Evolutionary conservation across 1,140 invertebrate species (phyloP), one percentile per base, ranked within the genome.

Genomic region (Brachionus asplanchnoidis): DNA sequence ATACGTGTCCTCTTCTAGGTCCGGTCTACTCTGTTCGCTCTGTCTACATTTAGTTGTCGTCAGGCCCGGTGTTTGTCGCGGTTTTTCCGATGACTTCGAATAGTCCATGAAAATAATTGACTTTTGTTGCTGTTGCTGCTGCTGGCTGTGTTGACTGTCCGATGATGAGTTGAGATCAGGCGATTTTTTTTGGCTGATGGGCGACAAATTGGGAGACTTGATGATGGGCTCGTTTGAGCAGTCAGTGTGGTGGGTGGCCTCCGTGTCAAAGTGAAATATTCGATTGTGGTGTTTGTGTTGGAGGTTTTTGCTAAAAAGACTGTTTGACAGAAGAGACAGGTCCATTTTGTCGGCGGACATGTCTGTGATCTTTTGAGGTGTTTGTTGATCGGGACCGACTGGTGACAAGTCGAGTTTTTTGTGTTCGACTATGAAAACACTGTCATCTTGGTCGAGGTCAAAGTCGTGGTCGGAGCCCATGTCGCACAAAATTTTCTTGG

Each of bases 101-200:
- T 73, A 73, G 40, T 73, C 68, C 68, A 73, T 73, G 36, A 40
- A 73, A 40, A 73, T 42, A 6, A 73, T 73, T 42, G 68, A 73
- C 17, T 73, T 73, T 73, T 73, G 66, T 36, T n/a, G 32, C 32
- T 36, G 32, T 6, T 28, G 28, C 28, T 46, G 44, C 12, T 60
- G 53, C 20, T 60, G 53, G 8, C 53, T 60, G 17, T 60, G 17
- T 20, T 60, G 53, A 60, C 53, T 60, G 2, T 60, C 53, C 17
- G n/a, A 20, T 8, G 53, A 60, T 11, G 53, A 60, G 53, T 60
- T 60, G 20, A 23, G 53, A 60, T 60, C 20, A 20, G 32, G 5
- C 5, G 20, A 60, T 26, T 60, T 60, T 60, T 60, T 60, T 20
- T 60, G 53, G 20, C 53, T 26, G 6, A 60, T 60, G n/a, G 53